These are phyloP conservation scores for Hyphantria cunea DNA, from an alignment of 1,140 invertebrate species.

Conservation along the genomic window DNA sequence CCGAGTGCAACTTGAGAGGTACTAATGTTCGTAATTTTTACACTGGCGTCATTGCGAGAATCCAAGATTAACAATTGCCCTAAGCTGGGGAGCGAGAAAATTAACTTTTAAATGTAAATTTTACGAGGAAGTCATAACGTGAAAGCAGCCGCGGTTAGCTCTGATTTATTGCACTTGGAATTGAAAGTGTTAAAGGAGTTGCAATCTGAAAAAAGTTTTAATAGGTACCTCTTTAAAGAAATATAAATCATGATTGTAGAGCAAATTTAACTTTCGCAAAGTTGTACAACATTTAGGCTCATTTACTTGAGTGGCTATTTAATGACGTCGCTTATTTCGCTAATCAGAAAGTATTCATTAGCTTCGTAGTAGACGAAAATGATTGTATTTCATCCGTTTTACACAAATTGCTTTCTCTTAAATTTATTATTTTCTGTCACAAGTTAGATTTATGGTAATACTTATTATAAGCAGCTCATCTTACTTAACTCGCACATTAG, in stretches of 20 bases:
- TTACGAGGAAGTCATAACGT: constrained; percentile 80
- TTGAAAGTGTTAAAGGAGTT: constrained; percentile 80
- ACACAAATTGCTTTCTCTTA: background rate
- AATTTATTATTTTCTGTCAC: background rate
- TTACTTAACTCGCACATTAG: no score
- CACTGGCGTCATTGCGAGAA: constrained; percentile 44
- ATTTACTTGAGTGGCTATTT: constrained; percentile 64
- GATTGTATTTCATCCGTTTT: constrained; percentile 17
- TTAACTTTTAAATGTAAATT: constrained; percentile 81
- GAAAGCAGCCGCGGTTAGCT: constrained; percentile 76
- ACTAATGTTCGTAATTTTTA: constrained; percentile 53
- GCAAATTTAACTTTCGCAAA: constrained; percentile 64
- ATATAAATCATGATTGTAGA: constrained; percentile 73
- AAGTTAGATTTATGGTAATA: no score
- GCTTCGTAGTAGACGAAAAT: constrained; percentile 21
- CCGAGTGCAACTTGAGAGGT: constrained; percentile 30
- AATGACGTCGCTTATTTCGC: constrained; percentile 67
- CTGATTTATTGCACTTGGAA: constrained; percentile 77
- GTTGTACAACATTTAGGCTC: constrained; percentile 67
- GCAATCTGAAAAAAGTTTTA: constrained; percentile 80
- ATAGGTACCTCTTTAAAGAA: constrained; percentile 78
- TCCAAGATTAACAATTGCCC: constrained; percentile 75
- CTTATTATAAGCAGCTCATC: no score
- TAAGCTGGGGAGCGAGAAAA: constrained; percentile 67
- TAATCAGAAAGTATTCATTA: constrained; percentile 65